phyloP scores from a whole-genome alignment of 2,113 vertebrate genomes.

The Martes martes region DNA sequence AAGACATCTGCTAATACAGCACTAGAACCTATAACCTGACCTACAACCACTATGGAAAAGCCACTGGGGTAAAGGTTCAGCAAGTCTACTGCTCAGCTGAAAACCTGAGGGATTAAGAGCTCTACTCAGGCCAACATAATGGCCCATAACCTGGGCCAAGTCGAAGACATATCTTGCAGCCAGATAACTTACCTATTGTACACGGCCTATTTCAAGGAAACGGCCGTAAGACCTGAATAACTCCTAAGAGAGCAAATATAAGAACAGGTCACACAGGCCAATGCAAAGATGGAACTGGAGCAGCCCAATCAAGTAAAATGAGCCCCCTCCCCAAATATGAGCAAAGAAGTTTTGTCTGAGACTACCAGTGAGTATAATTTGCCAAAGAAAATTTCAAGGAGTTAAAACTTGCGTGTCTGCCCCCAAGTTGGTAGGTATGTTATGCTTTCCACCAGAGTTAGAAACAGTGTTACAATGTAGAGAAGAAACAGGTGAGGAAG shows the following conservation, averaged over 20 bases:
- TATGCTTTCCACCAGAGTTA: neutral
- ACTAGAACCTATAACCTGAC: neutral
- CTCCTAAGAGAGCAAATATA: neutral
- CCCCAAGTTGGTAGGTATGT: neutral
- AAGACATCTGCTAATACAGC: neutral
- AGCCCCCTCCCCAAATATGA: neutral
- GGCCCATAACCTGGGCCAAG: neutral
- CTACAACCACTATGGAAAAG: neutral
- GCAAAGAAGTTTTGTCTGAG: neutral
- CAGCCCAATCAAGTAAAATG: neutral
- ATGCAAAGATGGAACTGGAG: neutral
- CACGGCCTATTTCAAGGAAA: neutral
- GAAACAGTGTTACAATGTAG: neutral
- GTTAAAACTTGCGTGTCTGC: neutral
- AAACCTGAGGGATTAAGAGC: neutral
- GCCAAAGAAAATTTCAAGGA: neutral
- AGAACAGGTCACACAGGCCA: neutral
- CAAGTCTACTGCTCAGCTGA: neutral
- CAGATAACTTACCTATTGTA: neutral
- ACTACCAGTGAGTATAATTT: neutral
- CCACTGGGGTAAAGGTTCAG: neutral
- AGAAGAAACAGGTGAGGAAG: neutral
- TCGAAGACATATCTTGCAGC: neutral
- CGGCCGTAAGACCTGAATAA: neutral
- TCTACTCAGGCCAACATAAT: neutral